phyloP scores from a whole-genome alignment of 2,888 invertebrate species.

The Ennomos erosarius region DNA sequence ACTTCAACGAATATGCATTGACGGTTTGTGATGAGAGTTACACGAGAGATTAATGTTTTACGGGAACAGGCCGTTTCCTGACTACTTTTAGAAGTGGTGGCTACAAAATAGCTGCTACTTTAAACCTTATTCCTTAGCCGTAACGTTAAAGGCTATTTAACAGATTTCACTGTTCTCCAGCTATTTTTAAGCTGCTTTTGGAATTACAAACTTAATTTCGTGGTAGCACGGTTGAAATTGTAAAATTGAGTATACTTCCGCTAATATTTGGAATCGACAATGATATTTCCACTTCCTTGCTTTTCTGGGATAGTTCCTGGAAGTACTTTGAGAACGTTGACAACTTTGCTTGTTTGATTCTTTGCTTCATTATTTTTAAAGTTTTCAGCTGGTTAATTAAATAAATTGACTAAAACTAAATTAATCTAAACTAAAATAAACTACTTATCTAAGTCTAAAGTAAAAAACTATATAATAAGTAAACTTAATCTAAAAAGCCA shows the following conservation, averaged over 20 bases:
- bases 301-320: slow-evolving; percentile 19
- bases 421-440: too few species aligned
- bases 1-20: slow-evolving; percentile 8
- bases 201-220: slow-evolving; percentile 2
- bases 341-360: slow-evolving; percentile 1
- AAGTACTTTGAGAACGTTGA: slow-evolving; percentile 16
- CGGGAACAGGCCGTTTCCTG: slow-evolving; percentile 34
- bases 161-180: neutral
- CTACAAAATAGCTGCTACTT: neutral
- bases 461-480: too few species aligned
- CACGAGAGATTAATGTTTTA: slow-evolving; percentile 37
- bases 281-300: slow-evolving; percentile 17
- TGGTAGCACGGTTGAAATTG: neutral
- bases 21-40: slow-evolving; percentile 27
- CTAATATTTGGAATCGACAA: slow-evolving; percentile 11
- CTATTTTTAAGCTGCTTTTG: neutral
- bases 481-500: too few species aligned
- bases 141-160: slow-evolving; percentile 3
- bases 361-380: slow-evolving; percentile 7
- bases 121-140: slow-evolving; percentile 9
- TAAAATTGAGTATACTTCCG: slow-evolving; percentile 1
- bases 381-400: too few species aligned
- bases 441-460: too few species aligned
- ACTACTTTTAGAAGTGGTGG: slow-evolving; percentile 25
- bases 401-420: too few species aligned